phyloP scores from a whole-genome alignment of 2,888 invertebrate species.

The Acanthosepion lycidas region DNA sequence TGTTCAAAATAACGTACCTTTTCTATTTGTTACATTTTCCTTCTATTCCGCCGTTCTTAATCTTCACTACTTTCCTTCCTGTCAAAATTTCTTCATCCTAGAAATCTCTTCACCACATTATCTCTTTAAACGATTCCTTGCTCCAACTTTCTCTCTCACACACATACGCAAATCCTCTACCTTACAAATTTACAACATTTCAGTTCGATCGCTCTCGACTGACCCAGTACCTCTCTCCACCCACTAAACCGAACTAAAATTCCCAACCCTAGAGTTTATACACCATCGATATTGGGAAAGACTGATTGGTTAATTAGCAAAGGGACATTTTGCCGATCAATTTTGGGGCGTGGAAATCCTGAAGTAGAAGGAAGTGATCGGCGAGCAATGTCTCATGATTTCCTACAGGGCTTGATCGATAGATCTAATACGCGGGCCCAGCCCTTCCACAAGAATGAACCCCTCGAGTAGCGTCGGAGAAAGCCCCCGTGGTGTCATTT shows the following conservation, averaged over 20 bases:
- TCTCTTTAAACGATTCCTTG: neutral
- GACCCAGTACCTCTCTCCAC: neutral
- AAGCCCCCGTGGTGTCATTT: neutral
- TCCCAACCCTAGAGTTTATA: constrained; percentile 33
- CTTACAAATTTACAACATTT: neutral
- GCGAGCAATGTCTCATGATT: neutral
- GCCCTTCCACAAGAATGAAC: neutral
- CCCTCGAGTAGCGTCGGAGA: neutral
- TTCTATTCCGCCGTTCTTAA: no score
- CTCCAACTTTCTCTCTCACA: neutral
- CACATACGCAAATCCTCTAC: neutral
- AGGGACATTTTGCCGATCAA: neutral
- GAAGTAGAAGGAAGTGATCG: neutral
- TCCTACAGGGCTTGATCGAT: constrained; percentile 33
- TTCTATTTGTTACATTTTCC: no score
- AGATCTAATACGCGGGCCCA: neutral
- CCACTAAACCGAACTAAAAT: neutral
- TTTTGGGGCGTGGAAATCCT: neutral
- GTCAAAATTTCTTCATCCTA: neutral
- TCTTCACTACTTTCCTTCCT: no score
- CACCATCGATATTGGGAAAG: neutral
- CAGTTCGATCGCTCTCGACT: neutral
- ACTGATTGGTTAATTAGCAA: constrained; percentile 21
- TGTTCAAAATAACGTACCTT: no score
- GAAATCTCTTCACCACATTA: neutral